Conservation (phyloP, 2,797 vertebrate species). For the Halcyon badia region DNA sequence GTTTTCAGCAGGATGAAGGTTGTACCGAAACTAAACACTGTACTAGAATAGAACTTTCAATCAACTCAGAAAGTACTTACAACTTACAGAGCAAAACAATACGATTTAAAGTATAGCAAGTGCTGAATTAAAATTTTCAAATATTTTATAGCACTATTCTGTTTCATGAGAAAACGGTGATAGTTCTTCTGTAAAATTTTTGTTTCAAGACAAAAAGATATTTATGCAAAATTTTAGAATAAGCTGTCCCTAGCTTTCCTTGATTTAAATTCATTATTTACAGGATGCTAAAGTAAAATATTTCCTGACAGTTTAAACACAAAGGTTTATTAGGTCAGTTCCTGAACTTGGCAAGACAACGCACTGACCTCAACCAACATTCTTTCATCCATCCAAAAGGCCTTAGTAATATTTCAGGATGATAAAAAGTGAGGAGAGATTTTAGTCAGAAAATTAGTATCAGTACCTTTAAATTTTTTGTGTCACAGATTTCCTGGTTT, state of each 20-base stretch:
- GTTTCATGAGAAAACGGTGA: not conserved
- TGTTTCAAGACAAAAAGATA: not conserved
- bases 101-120: not conserved
- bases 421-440: not conserved
- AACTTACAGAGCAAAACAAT: not conserved
- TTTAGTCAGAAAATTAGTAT: not conserved
- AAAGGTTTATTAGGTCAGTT: not conserved
- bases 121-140: not conserved
- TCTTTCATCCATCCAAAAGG: not conserved
- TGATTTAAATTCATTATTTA: not conserved
- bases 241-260: not conserved
- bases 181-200: not conserved
- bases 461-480: not conserved
- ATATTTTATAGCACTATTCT: not conserved
- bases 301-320: not conserved
- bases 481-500: not conserved
- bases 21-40: not conserved
- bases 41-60: not conserved
- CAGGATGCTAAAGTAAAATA: not conserved
- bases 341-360: not conserved
- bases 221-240: not conserved
- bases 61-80: not conserved
- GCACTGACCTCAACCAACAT: not conserved
- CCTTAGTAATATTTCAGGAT: not conserved
- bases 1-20: not conserved